Evolutionary conservation across 2,888 invertebrate genomes (phyloP).

Genomic region (Petrophora chlorosata): DNA sequence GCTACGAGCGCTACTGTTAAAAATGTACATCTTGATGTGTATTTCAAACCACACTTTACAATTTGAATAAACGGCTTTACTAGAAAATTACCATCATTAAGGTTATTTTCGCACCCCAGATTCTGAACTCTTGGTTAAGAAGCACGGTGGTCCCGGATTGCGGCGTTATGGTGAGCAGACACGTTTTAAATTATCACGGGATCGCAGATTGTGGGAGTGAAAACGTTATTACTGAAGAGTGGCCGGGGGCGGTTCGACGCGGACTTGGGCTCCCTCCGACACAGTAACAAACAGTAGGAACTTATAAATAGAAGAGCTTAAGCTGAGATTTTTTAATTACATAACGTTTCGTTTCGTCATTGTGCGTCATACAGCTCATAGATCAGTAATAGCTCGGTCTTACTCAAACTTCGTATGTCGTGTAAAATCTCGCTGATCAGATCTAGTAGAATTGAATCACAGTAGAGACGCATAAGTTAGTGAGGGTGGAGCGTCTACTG

Average conservation of each 20-base stretch:
- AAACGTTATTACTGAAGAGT: conserved; percentile 55
- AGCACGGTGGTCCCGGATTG: conserved; percentile 33
- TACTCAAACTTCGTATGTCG: no score
- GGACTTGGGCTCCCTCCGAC: conserved; percentile 37
- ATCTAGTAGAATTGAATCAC: no score
- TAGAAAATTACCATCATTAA: conserved; percentile 56
- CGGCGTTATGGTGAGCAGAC: conserved; percentile 53
- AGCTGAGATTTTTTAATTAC: no score
- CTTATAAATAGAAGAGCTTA: no score
- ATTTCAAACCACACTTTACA: conserved; percentile 10
- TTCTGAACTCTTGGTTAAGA: conserved; percentile 5
- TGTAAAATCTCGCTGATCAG: no score
- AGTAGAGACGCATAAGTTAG: no score
- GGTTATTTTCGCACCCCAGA: conserved; percentile 45
- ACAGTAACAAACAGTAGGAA: conserved; percentile 13
- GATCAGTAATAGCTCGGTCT: no score
- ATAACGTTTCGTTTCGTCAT: no score
- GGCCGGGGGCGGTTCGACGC: conserved; percentile 41
- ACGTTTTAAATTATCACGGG: conserved; percentile 62
- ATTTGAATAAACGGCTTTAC: conserved; percentile 14
- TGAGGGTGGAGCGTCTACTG: no score
- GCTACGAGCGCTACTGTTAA: no score
- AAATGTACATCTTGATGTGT: no score
- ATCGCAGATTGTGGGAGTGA: conserved; percentile 57
- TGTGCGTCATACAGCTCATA: no score